These are phyloP conservation scores for Pseudomyrmex cubaensis DNA, from an alignment of 1,140 invertebrate genomes.

Conservation along the genomic window DNA sequence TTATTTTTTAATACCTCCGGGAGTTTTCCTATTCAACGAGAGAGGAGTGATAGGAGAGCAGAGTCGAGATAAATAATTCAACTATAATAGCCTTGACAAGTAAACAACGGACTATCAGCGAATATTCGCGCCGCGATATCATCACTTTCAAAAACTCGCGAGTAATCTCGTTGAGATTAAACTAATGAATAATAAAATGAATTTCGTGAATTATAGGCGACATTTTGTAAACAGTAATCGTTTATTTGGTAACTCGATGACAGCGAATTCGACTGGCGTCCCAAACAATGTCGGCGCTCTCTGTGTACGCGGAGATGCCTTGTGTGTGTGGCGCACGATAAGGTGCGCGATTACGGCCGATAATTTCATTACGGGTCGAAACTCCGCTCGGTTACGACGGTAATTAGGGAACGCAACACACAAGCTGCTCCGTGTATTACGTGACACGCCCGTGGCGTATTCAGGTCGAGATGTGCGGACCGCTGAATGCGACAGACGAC, in stretches of 20 bases:
- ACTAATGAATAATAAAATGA: too few species aligned
- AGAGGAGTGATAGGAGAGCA: background rate
- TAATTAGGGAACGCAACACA: constrained; percentile 57
- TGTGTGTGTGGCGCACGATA: background rate
- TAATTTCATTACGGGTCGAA: constrained; percentile 55
- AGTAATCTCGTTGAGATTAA: too few species aligned
- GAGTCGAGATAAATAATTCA: constrained; percentile 34
- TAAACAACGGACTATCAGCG: background rate
- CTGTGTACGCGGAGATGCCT: background rate
- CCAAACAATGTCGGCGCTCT: too few species aligned
- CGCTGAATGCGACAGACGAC: constrained; percentile 56
- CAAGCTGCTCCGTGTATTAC: constrained; percentile 35
- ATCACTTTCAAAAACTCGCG: too few species aligned
- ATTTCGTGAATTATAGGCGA: too few species aligned
- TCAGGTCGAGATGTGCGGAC: constrained; percentile 44
- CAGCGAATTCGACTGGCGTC: background rate
- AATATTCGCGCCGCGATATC: too few species aligned
- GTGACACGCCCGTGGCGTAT: constrained; percentile 24
- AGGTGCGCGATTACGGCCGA: constrained; percentile 16
- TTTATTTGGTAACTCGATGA: background rate
- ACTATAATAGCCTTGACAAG: constrained; percentile 22
- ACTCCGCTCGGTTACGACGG: constrained; percentile 21
- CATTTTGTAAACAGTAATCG: too few species aligned
- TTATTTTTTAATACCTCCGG: constrained; percentile 56
- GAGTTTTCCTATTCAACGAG: constrained; percentile 38